These are phyloP conservation scores for Leptopilina syphax DNA, from an alignment of 2,888 invertebrate genomes.

Conservation along the genomic window DNA sequence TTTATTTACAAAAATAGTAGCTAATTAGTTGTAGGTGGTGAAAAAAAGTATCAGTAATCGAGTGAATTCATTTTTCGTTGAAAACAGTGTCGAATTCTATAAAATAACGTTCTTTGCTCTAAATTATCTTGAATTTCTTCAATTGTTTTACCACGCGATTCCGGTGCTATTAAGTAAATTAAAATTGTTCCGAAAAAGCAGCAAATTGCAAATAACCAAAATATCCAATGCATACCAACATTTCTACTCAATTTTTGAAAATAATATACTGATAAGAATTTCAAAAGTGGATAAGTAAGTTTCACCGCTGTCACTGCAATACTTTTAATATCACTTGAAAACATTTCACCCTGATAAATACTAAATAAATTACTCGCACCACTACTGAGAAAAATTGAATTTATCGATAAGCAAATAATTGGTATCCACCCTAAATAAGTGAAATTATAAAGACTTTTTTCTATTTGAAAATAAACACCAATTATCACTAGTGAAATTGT, in stretches of 20 bases:
- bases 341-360: conserved; percentile 25
- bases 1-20: too few relatives aligned
- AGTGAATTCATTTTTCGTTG: too few relatives aligned
- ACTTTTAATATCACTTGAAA: conserved; percentile 3
- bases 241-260: background rate
- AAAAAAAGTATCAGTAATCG: too few relatives aligned
- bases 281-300: background rate
- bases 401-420: background rate
- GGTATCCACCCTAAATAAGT: background rate
- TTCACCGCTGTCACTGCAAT: conserved; percentile 5
- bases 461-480: background rate
- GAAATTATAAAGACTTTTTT: background rate
- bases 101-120: background rate
- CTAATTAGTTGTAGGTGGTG: too few relatives aligned
- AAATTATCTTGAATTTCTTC: conserved; percentile 14
- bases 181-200: background rate
- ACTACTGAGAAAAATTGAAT: background rate
- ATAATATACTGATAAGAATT: background rate
- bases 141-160: background rate
- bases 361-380: conserved; percentile 8
- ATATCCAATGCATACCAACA: background rate
- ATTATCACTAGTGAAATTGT: background rate
- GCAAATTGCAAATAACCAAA: background rate
- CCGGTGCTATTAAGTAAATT: background rate
- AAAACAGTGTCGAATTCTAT: background rate